These are phyloP conservation scores for Ostrea edulis DNA, from an alignment of 1,140 invertebrate genomes.

Conservation along the genomic window DNA sequence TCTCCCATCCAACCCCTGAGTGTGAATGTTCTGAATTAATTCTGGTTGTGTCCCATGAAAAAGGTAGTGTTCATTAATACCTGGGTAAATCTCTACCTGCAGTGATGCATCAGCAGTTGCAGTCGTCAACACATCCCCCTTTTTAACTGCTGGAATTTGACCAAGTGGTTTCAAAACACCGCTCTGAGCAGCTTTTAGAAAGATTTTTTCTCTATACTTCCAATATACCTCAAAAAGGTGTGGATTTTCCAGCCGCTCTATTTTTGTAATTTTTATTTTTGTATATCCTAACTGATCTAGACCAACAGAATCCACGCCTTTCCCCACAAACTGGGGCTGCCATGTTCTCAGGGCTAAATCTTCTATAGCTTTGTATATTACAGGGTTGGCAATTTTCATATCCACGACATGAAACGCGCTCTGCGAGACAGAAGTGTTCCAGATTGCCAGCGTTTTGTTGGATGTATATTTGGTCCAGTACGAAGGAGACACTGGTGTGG, in stretches of 20 bases:
- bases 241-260: constrained; percentile 63
- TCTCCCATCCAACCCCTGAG: constrained; percentile 32
- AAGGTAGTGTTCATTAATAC: constrained; percentile 41
- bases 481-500: not conserved
- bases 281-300: constrained; percentile 49
- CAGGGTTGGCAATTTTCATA: not conserved
- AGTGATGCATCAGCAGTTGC: not conserved
- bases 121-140: not conserved
- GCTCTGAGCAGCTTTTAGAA: not conserved
- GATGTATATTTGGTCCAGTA: constrained; percentile 46
- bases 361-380: constrained; percentile 20
- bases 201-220: constrained; percentile 43
- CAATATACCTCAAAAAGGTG: constrained; percentile 57
- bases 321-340: constrained; percentile 51
- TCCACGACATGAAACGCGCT: not conserved
- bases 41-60: constrained; percentile 28
- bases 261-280: constrained; percentile 52
- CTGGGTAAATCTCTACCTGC: constrained; percentile 26
- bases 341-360: constrained; percentile 56
- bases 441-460: constrained; percentile 30
- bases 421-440: constrained; percentile 8
- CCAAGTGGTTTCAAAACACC: constrained; percentile 2
- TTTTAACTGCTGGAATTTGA: not conserved
- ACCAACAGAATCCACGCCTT: constrained; percentile 57
- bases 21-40: not conserved